A percentile compares a stretch with the other conserved stretches of the same genome.
These are phyloP conservation scores for Mamestra brassicae DNA, from an alignment of 2,888 invertebrate genomes.

Conservation along the genomic window DNA sequence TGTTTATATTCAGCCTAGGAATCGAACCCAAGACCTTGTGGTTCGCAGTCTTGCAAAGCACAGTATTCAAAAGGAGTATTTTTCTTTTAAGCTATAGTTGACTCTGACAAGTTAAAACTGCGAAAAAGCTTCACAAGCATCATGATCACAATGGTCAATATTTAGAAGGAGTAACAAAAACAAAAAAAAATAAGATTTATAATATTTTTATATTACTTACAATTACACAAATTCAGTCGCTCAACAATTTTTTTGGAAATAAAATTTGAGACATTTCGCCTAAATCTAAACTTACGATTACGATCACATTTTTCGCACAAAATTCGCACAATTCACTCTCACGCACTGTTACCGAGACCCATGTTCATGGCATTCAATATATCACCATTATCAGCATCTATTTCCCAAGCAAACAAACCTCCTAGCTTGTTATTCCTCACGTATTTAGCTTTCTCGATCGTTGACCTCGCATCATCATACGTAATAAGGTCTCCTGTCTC, in stretches of 20 bases:
- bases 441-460: constrained; percentile 88
- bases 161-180: not conserved
- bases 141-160: not conserved
- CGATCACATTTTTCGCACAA: constrained; percentile 65
- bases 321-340: constrained; percentile 48
- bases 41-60: not conserved
- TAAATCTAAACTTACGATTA: constrained; percentile 66
- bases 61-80: not conserved
- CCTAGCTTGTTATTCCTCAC: constrained; percentile 87
- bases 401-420: constrained; percentile 88
- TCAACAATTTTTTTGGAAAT: constrained; percentile 67
- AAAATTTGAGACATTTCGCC: constrained; percentile 73
- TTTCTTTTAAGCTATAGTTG: too few relatives aligned
- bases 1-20: not conserved
- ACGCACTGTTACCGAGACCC: constrained; percentile 85
- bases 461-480: constrained; percentile 86
- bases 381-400: constrained; percentile 88
- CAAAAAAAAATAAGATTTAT: constrained; percentile 49
- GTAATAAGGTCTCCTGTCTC: constrained; percentile 86
- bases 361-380: constrained; percentile 88
- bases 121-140: too few relatives aligned
- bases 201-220: constrained; percentile 66
- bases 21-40: not conserved
- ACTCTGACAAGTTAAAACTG: too few relatives aligned
- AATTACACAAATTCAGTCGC: constrained; percentile 69